phyloP scores from a whole-genome alignment of 2,113 vertebrate species.

The Caloenas nicobarica region DNA sequence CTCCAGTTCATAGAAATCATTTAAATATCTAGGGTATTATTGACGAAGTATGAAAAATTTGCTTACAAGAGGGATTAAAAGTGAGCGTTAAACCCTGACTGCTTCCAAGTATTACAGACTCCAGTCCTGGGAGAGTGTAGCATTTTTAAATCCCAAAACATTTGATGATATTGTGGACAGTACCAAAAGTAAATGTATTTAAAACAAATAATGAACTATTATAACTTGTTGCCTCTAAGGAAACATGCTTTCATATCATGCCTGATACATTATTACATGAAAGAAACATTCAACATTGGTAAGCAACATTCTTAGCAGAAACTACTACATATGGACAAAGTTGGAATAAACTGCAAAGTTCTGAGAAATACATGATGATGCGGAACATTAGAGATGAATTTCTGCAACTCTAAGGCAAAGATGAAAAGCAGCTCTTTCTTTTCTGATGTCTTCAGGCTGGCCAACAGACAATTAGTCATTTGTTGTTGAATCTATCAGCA shows the following conservation, averaged over 20 bases:
- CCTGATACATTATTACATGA: neutral
- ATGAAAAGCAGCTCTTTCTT: neutral
- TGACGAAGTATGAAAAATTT: constrained; percentile 4
- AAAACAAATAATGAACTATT: neutral
- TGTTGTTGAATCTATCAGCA: neutral
- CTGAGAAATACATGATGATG: neutral
- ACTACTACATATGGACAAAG: neutral
- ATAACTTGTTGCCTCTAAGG: neutral
- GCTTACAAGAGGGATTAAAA: neutral
- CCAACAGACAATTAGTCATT: neutral
- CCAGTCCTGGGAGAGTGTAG: neutral
- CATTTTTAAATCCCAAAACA: neutral
- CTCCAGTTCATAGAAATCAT: constrained; percentile 95
- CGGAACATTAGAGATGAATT: neutral
- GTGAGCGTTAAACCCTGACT: neutral
- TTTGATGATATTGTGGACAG: neutral
- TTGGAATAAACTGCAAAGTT: neutral
- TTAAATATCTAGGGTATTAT: constrained; percentile 84
- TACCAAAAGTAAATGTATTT: neutral
- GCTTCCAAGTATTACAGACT: neutral
- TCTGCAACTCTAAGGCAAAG: neutral
- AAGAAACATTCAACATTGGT: neutral
- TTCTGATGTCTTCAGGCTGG: neutral
- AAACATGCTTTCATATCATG: neutral
- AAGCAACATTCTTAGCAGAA: neutral